Percentiles rank a stretch among this genome's conserved stretches.
Conservation (phyloP, 1,140 invertebrate species). For the Meteorus sp. region DNA sequence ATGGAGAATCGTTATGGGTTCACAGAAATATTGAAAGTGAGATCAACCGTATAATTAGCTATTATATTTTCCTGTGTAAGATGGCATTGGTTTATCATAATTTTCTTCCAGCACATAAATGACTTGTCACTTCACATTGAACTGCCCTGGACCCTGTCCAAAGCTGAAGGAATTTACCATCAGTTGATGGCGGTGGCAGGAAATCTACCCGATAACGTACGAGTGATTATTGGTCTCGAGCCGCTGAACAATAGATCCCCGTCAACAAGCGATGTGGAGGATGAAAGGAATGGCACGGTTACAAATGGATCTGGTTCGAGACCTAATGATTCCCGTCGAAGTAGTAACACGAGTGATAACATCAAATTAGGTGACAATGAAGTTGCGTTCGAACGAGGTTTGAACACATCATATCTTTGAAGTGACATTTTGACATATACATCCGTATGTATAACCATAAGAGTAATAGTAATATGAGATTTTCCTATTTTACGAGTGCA, state of each 20-base stretch:
- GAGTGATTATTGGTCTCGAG: constrained; percentile 69
- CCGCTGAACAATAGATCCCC: constrained; percentile 41
- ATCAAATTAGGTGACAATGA: constrained; percentile 45
- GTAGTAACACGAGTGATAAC: constrained; percentile 27
- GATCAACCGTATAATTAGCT: constrained; percentile 14
- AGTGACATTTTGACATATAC: constrained; percentile 39
- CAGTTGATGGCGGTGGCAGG: constrained; percentile 72
- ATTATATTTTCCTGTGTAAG: neutral
- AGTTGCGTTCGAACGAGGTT: constrained; percentile 46
- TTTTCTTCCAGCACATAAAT: constrained; percentile 78
- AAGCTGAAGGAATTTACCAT: constrained; percentile 87
- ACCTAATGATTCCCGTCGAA: constrained; percentile 24
- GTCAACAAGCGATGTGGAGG: constrained; percentile 33
- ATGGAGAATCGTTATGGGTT: constrained; percentile 92
- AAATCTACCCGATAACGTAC: constrained; percentile 69
- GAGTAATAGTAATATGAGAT: too few relatives aligned
- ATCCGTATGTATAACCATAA: too few relatives aligned
- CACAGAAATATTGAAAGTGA: constrained; percentile 93
- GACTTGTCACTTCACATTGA: constrained; percentile 85
- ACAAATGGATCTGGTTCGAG: neutral
- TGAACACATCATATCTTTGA: constrained; percentile 48
- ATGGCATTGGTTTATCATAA: neutral
- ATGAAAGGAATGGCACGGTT: constrained; percentile 21
- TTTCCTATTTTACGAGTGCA: too few relatives aligned
- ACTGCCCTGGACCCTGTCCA: constrained; percentile 75